These are phyloP conservation scores for Drosophila bipectinata DNA, from an alignment of 1,140 invertebrate species.

Conservation along the genomic window DNA sequence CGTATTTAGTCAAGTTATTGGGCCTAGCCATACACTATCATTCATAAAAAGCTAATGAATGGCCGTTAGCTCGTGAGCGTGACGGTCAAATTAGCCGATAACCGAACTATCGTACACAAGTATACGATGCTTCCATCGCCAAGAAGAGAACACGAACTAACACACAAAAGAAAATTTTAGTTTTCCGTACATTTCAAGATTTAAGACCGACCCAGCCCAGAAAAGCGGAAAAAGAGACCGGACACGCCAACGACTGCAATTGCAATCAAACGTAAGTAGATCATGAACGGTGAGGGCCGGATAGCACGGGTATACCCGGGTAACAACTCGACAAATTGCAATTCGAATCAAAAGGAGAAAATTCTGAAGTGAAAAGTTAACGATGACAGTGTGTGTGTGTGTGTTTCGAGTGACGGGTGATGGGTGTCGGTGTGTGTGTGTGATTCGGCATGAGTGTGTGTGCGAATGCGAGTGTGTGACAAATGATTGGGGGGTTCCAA, in stretches of 20 bases:
- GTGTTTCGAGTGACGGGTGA: slow-evolving; percentile 13
- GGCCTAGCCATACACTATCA: too few species aligned
- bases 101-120: background rate
- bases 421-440: slow-evolving; percentile 8
- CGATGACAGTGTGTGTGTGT: slow-evolving; percentile 46
- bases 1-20: too few species aligned
- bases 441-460: slow-evolving; percentile 26
- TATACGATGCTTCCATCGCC: slow-evolving; percentile 1
- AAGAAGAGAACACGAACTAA: slow-evolving; percentile 53
- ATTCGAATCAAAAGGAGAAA: slow-evolving; percentile 66
- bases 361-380: slow-evolving; percentile 81
- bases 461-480: slow-evolving; percentile 19
- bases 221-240: slow-evolving; percentile 59
- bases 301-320: background rate
- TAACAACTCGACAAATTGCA: slow-evolving; percentile 12
- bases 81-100: background rate
- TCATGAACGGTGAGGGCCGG: slow-evolving; percentile 3
- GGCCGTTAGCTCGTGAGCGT: background rate
- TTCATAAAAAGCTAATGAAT: too few species aligned
- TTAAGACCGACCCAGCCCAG: slow-evolving; percentile 72
- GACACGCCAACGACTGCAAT: slow-evolving; percentile 40
- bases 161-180: slow-evolving; percentile 77
- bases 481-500: slow-evolving; percentile 60
- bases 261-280: slow-evolving; percentile 65
- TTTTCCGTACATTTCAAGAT: slow-evolving; percentile 71